Conservation (phyloP, 2,113 vertebrate species). For the Phoxinus phoxinus region DNA sequence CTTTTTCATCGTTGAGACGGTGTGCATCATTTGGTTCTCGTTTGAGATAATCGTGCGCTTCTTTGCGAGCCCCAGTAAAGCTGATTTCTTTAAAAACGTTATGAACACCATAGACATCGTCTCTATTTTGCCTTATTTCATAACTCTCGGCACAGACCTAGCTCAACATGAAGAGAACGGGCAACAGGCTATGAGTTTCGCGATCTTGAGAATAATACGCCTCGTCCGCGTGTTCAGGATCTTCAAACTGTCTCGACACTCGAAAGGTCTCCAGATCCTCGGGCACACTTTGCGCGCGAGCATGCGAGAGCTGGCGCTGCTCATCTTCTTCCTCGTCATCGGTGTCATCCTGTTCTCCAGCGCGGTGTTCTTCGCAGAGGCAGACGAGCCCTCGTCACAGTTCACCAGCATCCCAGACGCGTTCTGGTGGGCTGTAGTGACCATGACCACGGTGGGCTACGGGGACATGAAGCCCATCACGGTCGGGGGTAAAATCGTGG, state of each 20-base stretch:
- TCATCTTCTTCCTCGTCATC: slow-evolving; percentile 98
- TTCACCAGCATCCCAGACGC: slow-evolving; percentile 99
- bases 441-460: slow-evolving; percentile 99
- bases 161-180: slow-evolving; percentile 88
- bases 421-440: slow-evolving; percentile 99
- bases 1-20: slow-evolving; percentile 98
- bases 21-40: slow-evolving; percentile 99
- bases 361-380: slow-evolving; percentile 97
- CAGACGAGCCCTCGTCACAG: slow-evolving; percentile 92
- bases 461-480: slow-evolving; percentile 99
- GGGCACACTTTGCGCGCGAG: slow-evolving; percentile 95
- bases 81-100: slow-evolving; percentile 95
- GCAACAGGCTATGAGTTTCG: slow-evolving; percentile 98
- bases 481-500: slow-evolving; percentile 97
- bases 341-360: slow-evolving; percentile 99
- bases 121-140: slow-evolving; percentile 99
- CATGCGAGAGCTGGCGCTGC: slow-evolving; percentile 96
- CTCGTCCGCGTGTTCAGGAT: slow-evolving; percentile 97
- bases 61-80: slow-evolving; percentile 94
- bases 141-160: slow-evolving; percentile 96
- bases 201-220: slow-evolving; percentile 96
- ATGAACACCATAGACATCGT: slow-evolving; percentile 99
- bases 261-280: slow-evolving; percentile 98
- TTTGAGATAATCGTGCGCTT: slow-evolving; percentile 97
- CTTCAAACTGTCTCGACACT: slow-evolving; percentile 97